Base-by-base conservation (phyloP, 2,888 invertebrate species). In the Candidula unifasciata region DNA sequence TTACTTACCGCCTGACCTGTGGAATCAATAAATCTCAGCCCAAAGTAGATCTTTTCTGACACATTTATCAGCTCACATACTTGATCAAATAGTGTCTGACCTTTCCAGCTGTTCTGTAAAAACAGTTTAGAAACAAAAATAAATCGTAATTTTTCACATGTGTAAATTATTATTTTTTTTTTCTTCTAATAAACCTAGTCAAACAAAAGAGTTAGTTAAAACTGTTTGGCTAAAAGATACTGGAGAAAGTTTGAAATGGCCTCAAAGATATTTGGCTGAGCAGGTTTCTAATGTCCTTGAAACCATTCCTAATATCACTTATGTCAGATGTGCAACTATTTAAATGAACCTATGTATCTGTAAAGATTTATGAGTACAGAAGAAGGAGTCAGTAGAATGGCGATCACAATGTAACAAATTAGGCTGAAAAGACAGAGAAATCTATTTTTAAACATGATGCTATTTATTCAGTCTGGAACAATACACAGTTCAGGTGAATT, bases 11-110 rank as follows among this genome's bases (percentile, higher is more conserved):
- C 91, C 87, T 93, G 93, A 77, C 92, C 92, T 30, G 91, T 87
- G 16, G 87, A 79, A 91, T 97, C 97, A 71, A 97, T 96, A 94
- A 96, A 99, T 93, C 99, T 96, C 84, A 99, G 95, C 18, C 99
- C 99, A 95, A 99, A 99, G 94, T 98, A 99, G 94, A 99, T 98
- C 93, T 97, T 97, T 94, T 99, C 99, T 82, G 97, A 96, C 87
- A 99, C 95, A 93, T 99, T 98, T 91, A 99, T 95, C 94, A 98
- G 97, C 91, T 97, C 97, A 94, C 96, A 98, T 13, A 99, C 98
- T 94, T 96, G 96, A 91, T 98, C 97, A 90, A 99, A 94, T 69
- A 99, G 95, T 81, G 96, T 96, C 93, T 96, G 96, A 82, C 99
- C 99, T 94, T 98, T 98, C 60, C 97, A 96, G 94, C 97, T 96